phyloP scores from a whole-genome alignment of 2,113 vertebrate genomes.

The Plecturocebus donacophilus region DNA sequence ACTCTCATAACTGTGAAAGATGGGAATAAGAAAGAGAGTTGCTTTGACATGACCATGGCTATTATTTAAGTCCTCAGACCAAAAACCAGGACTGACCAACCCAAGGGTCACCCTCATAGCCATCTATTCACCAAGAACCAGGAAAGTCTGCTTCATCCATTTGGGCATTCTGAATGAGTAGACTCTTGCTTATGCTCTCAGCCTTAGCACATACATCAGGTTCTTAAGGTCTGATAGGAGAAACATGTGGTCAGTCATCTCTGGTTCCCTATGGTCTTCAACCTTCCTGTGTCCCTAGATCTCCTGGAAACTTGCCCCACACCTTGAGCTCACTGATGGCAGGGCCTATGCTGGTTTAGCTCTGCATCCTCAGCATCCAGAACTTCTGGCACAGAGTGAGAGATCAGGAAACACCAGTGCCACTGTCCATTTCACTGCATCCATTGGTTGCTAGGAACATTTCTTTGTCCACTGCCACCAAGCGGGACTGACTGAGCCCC shows the following conservation, averaged over 20 bases:
- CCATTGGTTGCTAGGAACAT: neutral
- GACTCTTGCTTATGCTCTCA: neutral
- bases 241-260: neutral
- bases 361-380: neutral
- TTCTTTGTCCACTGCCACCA: neutral
- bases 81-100: neutral
- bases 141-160: neutral
- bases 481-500: neutral
- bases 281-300: neutral
- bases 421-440: neutral
- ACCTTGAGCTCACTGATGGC: neutral
- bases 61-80: neutral
- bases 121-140: neutral
- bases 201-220: neutral
- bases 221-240: neutral
- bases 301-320: neutral
- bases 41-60: neutral
- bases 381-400: neutral
- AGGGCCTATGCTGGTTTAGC: neutral
- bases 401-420: neutral
- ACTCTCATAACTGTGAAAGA: neutral
- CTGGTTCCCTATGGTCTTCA: neutral
- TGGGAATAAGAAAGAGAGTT: neutral
- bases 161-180: neutral
- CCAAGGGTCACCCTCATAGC: accelerated